A percentile compares a stretch with the other conserved stretches of the same genome.
Conservation (phyloP, 1,140 invertebrate species). For the Cotesia chilonis region DNA sequence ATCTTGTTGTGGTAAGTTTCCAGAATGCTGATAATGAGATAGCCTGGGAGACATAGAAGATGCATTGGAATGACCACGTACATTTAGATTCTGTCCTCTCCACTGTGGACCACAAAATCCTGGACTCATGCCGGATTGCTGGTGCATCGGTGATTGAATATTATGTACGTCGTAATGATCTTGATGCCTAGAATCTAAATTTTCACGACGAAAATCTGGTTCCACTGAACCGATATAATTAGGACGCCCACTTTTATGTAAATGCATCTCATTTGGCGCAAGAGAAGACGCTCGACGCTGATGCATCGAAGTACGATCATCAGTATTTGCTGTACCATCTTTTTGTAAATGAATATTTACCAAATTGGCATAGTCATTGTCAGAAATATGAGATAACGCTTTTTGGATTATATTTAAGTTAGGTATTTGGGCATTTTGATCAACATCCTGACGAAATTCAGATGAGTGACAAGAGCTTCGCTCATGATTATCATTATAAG, state of each 20-base stretch:
- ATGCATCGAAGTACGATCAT: conserved; percentile 29
- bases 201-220: conserved; percentile 12
- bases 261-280: conserved; percentile 5
- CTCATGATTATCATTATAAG: conserved; percentile 50
- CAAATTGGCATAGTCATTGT: conserved; percentile 33
- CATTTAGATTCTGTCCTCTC: conserved; percentile 33
- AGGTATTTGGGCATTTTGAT: conserved; percentile 13
- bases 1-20: conserved; percentile 26
- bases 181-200: conserved; percentile 25
- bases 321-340: not conserved
- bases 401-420: conserved; percentile 34
- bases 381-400: conserved; percentile 35
- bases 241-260: not conserved
- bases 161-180: conserved; percentile 33
- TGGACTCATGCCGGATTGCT: conserved; percentile 26
- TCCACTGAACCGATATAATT: not conserved
- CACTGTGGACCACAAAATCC: conserved; percentile 30
- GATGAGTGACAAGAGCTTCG: conserved; percentile 45
- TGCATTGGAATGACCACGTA: conserved; percentile 13
- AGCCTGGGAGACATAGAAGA: conserved; percentile 26
- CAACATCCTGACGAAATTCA: conserved; percentile 13
- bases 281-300: conserved; percentile 14
- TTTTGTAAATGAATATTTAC: conserved; percentile 28
- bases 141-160: conserved; percentile 27
- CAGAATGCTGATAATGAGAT: conserved; percentile 4